Percentiles rank a stretch among this genome's conserved stretches.
phyloP scores from a whole-genome alignment of 2,113 vertebrate genomes.

The Oophaga pumilio region DNA sequence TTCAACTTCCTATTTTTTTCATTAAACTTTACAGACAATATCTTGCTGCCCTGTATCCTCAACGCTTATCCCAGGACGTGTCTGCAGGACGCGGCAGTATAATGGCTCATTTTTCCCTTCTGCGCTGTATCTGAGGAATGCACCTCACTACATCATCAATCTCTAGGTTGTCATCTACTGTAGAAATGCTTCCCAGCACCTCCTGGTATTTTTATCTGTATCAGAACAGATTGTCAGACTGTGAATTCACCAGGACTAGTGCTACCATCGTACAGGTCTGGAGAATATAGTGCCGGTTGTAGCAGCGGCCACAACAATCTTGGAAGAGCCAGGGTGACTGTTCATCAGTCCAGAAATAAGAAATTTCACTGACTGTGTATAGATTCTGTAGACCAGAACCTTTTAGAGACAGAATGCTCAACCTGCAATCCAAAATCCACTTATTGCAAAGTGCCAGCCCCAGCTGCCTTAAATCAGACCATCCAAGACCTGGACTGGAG shows the following conservation, averaged over 20 bases:
- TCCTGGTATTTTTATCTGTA: constrained; percentile 29
- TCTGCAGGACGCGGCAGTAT: not conserved
- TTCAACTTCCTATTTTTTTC: not conserved
- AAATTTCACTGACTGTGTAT: not conserved
- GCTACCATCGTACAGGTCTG: not conserved
- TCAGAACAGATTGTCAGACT: not conserved
- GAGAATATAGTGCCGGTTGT: not conserved
- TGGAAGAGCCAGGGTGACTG: not conserved
- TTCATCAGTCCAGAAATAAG: not conserved
- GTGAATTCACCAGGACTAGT: not conserved
- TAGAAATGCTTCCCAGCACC: constrained; percentile 1
- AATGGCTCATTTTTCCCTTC: not conserved
- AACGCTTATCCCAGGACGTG: not conserved
- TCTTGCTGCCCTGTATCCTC: not conserved
- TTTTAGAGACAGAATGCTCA: too few relatives aligned
- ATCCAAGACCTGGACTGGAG: too few relatives aligned
- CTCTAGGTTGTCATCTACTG: not conserved
- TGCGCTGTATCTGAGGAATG: constrained; percentile 9
- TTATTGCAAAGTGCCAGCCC: too few relatives aligned
- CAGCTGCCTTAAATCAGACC: too few relatives aligned
- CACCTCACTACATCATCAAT: not conserved
- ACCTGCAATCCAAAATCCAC: too few relatives aligned
- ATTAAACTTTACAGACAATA: not conserved
- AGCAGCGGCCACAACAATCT: not conserved
- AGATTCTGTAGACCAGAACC: too few relatives aligned